phyloP scores from a whole-genome alignment of 1,140 invertebrate species.

The Papilio polyxenes region DNA sequence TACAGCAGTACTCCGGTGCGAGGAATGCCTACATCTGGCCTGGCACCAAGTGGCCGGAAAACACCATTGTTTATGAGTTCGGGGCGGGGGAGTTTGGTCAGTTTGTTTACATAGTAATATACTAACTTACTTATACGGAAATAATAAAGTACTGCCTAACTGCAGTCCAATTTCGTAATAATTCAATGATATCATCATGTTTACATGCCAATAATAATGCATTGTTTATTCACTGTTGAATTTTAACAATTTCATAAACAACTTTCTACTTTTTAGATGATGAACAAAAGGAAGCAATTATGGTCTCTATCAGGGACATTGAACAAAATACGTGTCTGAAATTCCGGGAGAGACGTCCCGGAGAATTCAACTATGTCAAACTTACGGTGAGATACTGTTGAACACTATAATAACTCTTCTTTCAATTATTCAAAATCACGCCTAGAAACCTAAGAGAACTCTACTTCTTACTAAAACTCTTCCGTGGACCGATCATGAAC shows the following conservation, averaged over 20 bases:
- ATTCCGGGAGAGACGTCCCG: constrained; percentile 56
- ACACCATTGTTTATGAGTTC: constrained; percentile 59
- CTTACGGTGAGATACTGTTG: constrained; percentile 55
- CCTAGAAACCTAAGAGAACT: too few species aligned
- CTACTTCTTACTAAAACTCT: too few species aligned
- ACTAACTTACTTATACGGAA: too few species aligned
- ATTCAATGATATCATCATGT: too few species aligned
- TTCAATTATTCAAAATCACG: background rate
- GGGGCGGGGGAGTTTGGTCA: constrained; percentile 55
- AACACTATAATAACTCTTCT: background rate
- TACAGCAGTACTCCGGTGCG: constrained; percentile 50
- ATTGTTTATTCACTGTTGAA: too few species aligned
- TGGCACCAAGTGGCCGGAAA: constrained; percentile 58
- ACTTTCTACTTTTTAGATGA: constrained; percentile 34
- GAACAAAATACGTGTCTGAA: constrained; percentile 58
- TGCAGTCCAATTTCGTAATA: background rate
- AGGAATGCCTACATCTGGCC: constrained; percentile 55
- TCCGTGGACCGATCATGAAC: too few species aligned
- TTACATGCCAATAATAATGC: too few species aligned
- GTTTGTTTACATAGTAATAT: background rate
- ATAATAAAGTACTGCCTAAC: too few species aligned
- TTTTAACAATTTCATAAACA: background rate
- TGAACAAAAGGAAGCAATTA: constrained; percentile 39
- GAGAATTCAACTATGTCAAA: constrained; percentile 60
- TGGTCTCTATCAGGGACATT: constrained; percentile 54